Base-by-base conservation (phyloP, 2,888 invertebrate species). In the Gerosis bhagava region DNA sequence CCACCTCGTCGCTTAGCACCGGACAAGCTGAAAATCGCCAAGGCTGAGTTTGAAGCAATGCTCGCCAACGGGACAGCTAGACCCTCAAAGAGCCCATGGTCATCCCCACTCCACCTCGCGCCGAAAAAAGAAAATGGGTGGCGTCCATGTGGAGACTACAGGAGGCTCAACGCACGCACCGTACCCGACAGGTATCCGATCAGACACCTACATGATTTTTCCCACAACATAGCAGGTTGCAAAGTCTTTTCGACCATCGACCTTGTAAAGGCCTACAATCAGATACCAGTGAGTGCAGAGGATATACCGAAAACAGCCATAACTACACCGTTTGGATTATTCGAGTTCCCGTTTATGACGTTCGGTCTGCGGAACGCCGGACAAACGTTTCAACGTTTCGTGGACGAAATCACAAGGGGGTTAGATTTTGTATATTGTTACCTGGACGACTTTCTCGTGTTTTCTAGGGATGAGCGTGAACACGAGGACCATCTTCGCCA, bases 311-410 rank as follows among this genome's bases (percentile, higher is more conserved):
- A 72, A 53, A 70, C 70, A 0, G 70, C 65, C 0, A 59, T 67
- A 3, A 63, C 51, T 1, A 67, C 66, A 8, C 63, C 34, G 6
- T 19, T 19, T 65, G 1, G 62, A 4, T 48, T 67, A 5, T 65
- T 51, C 39, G 65, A 77, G 44, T 73, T 65, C 37, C 42, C 56
- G 0, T 40, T 25, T 4, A 65, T 68, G 65, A 53, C 1, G n/a
- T 77, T 76, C 19, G 75, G 77, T 1, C 58, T 79, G 1, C 43
- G 70, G 1, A 77, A 79, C 40, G 73, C 74, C 3, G 6, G 19
- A 3, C 19, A 19, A 6, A 19, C 6, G 19, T 19, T 19, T 19
- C 19, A 19, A 6, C 0, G 39, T 11, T 17, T 39, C 6, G 26
- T 39, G 3, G 39, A 39, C 3, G 39, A 39, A 7, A 12, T 35